Evolutionary conservation across 2,797 vertebrate species (phyloP).

Genomic region (Oreortyx pictus): DNA sequence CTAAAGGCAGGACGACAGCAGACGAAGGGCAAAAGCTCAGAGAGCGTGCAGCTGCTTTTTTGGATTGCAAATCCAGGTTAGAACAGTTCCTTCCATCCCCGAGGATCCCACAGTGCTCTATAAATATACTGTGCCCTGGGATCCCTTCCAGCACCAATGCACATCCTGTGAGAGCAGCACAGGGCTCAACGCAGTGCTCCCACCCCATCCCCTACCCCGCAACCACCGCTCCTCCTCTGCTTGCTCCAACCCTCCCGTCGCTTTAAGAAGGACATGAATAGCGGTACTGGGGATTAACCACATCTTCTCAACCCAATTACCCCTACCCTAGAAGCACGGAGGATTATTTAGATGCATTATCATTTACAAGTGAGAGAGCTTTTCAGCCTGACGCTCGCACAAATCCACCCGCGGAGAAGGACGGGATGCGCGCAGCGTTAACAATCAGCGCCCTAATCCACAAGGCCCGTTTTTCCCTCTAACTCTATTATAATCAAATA

Average conservation of each 20-base stretch:
- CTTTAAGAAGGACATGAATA: not conserved
- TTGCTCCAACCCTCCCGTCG: not conserved
- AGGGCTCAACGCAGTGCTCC: not conserved
- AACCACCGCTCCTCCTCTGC: not conserved
- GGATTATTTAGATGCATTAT: constrained; percentile 16
- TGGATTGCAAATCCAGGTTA: not conserved
- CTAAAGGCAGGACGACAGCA: rapidly evolving
- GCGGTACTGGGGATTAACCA: not conserved
- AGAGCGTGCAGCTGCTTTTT: not conserved
- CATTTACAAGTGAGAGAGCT: not conserved
- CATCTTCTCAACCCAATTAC: not conserved
- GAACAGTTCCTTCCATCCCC: constrained; percentile 16
- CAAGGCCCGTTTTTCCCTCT: not conserved
- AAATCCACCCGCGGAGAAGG: not conserved
- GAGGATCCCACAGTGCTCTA: constrained; percentile 29
- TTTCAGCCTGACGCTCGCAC: not conserved
- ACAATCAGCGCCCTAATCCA: not conserved
- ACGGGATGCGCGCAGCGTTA: not conserved
- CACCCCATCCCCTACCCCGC: rapidly evolving
- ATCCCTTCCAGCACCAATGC: constrained; percentile 1
- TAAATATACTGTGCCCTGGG: constrained; percentile 1
- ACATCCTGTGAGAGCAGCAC: not conserved
- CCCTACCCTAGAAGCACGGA: not conserved
- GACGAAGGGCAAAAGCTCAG: not conserved
- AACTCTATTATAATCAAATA: constrained; percentile 21